phyloP scores from a whole-genome alignment of 2,797 vertebrate species.

The Lepidocolaptes lacrymiger region DNA sequence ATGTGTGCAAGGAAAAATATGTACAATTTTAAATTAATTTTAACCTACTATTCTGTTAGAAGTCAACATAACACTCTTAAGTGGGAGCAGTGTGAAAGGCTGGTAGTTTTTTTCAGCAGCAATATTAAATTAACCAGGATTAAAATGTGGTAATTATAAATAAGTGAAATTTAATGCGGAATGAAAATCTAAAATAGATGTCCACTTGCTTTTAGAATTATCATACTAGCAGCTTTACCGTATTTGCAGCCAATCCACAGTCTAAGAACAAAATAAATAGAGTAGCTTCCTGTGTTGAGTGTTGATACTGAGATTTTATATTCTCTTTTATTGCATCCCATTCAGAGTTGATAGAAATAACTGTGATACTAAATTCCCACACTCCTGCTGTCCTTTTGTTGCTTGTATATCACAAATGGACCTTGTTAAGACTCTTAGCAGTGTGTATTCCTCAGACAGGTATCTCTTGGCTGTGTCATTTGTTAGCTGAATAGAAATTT shows the following conservation, averaged over 20 bases:
- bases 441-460: background rate
- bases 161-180: background rate
- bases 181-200: background rate
- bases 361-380: background rate
- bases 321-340: background rate
- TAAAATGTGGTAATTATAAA: background rate
- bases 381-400: background rate
- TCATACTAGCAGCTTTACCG: background rate
- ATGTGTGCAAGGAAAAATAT: background rate
- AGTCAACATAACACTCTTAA: background rate
- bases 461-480: background rate
- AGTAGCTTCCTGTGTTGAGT: background rate
- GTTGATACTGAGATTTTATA: background rate
- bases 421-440: background rate
- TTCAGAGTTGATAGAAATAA: background rate
- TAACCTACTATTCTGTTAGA: background rate
- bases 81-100: background rate
- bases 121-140: background rate
- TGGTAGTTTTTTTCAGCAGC: background rate
- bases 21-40: background rate
- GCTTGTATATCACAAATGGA: background rate
- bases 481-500: background rate
- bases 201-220: background rate
- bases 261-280: background rate
- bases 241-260: background rate